Evolutionary conservation across 1,140 invertebrate species (phyloP), one percentile per base, ranked within the genome.

Genomic region (Pseudoatta argentina): DNA sequence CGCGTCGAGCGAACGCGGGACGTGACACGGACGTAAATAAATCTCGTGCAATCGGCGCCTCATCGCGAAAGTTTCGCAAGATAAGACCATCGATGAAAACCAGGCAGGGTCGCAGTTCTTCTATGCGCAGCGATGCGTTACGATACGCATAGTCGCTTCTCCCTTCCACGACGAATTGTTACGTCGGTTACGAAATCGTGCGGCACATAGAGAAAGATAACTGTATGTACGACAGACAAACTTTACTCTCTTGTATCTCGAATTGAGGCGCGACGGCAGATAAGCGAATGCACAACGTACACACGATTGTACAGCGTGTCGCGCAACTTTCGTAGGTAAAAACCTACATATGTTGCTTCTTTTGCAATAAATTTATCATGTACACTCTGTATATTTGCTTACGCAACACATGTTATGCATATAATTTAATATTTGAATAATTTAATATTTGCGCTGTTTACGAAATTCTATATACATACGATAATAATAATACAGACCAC

Each of bases 171-270:
- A 7, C 21, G 67, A 30, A 55, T 69, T 64, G 72, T 73, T 77
- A 71, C 44, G 57, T 87, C 76, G 71, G 88, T 89, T 86, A 77
- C 88, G 85, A 89, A 89, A 89, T 73, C 51, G n/a, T n/a, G 44
- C 51, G 66, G 34, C 18, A 48, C 64, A 67, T 67, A 44, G 24
- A 89, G 78, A 44, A 27, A 89, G 88, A 89, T 89, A 89, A 89
- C 39, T 59, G 77, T 76, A 82, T 88, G 61, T 86, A 86, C 72
- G 30, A n/a, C 59, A 66, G 72, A 64, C 77, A 85, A 89, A 89
- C 77, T 77, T 89, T 83, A 83, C 77, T 72, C 10, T 76, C 76
- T 87, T 89, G 77, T 89, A 89, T 89, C 87, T 76, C 57, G 59
- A 64, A 67, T 79, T 59, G 48, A 53, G 57, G 86, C 86, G 79